Percentiles rank a stretch among this genome's conserved stretches.
phyloP scores from a whole-genome alignment of 2,797 vertebrate genomes.

The Corythornis leucogaster region DNA sequence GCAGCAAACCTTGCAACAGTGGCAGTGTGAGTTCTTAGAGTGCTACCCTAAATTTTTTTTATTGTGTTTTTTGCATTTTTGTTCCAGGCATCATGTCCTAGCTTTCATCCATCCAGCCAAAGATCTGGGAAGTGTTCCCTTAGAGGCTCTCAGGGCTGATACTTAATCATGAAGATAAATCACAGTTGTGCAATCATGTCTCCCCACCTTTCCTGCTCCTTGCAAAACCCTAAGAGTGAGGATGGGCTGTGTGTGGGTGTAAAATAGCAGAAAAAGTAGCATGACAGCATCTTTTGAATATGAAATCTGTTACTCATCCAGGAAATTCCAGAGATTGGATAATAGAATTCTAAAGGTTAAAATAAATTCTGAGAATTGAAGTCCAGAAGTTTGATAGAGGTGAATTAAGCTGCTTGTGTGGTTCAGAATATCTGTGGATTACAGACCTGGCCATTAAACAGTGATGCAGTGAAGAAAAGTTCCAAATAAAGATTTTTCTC shows the following conservation, averaged over 20 bases:
- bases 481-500: background rate
- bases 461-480: background rate
- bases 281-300: background rate
- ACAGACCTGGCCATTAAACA: background rate
- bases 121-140: background rate
- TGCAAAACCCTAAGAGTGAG: background rate
- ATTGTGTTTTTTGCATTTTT: background rate
- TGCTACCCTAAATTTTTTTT: background rate
- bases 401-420: background rate
- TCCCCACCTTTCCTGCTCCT: constrained; percentile 28
- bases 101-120: background rate
- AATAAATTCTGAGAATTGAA: constrained; percentile 1
- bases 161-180: constrained; percentile 19
- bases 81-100: background rate
- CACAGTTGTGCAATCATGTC: background rate
- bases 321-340: constrained; percentile 4
- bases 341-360: background rate
- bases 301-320: background rate
- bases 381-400: background rate
- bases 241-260: background rate
- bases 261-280: background rate
- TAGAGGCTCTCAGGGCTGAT: background rate
- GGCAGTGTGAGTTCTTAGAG: background rate
- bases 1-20: background rate
- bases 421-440: background rate